A percentile compares a stretch with the other conserved stretches of the same genome.
These are phyloP conservation scores for Drosophila neocordata DNA, from an alignment of 1,140 invertebrate genomes.

Conservation along the genomic window DNA sequence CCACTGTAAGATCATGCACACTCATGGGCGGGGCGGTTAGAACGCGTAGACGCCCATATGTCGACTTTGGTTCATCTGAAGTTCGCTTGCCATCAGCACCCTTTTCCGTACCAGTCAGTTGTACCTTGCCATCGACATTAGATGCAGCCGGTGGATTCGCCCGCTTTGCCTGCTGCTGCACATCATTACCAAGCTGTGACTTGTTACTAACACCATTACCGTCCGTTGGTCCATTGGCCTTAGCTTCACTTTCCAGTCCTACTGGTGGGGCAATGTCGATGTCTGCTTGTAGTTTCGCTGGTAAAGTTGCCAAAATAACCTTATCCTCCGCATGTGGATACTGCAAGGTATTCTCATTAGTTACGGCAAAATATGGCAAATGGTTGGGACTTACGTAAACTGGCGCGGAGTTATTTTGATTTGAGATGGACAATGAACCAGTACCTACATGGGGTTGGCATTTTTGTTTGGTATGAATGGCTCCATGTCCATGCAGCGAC, in stretches of 20 bases:
- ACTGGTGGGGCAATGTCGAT: constrained; percentile 5
- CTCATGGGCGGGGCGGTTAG: constrained; percentile 85
- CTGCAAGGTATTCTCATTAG: constrained; percentile 24
- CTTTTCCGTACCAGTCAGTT: constrained; percentile 25
- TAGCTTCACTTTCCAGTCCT: constrained; percentile 3
- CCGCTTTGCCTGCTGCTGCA: constrained; percentile 25
- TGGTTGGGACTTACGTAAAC: constrained; percentile 54
- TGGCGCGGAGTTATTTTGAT: constrained; percentile 68
- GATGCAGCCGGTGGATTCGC: neutral
- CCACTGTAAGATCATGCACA: constrained; percentile 83
- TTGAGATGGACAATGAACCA: constrained; percentile 30
- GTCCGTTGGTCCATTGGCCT: constrained; percentile 14
- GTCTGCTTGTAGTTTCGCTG: constrained; percentile 28
- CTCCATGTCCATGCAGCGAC: constrained; percentile 29
- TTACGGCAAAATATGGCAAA: neutral
- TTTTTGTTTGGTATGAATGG: constrained; percentile 32
- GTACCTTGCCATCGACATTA: neutral
- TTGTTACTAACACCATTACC: neutral
- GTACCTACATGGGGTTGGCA: constrained; percentile 22
- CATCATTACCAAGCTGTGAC: constrained; percentile 4
- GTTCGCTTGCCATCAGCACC: constrained; percentile 36
- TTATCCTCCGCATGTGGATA: constrained; percentile 51
- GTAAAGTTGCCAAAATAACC: constrained; percentile 8
- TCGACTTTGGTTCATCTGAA: constrained; percentile 78
- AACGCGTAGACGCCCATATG: constrained; percentile 86